phyloP scores from a whole-genome alignment of 64 coral and sea anemone genomes.

The Dendronephthya gigantea region DNA sequence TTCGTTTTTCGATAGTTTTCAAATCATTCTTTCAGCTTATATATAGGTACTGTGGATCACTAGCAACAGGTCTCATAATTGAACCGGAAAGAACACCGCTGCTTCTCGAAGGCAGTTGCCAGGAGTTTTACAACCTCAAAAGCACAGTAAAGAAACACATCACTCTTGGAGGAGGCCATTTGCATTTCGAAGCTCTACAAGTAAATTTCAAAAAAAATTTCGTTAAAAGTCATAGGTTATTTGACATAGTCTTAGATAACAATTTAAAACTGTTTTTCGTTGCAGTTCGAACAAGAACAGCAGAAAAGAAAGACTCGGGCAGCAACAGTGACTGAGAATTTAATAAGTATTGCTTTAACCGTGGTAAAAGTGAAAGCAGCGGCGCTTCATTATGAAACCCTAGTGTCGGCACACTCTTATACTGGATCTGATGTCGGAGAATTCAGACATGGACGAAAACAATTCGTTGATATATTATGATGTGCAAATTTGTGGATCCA shows the following conservation, averaged over 20 bases:
- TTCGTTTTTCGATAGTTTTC: neutral
- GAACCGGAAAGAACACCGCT: neutral
- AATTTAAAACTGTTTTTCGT: neutral
- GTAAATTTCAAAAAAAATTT: neutral
- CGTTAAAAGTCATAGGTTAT: neutral
- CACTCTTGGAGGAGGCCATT: neutral
- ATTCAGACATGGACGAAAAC: neutral
- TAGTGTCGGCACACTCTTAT: neutral
- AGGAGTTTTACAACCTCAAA: constrained; percentile 11
- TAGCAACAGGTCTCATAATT: neutral
- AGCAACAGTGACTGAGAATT: neutral
- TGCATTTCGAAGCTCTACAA: constrained; percentile 8
- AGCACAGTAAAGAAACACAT: neutral
- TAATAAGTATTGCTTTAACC: neutral
- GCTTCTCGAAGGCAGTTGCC: constrained; percentile 13
- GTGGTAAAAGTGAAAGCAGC: constrained; percentile 3
- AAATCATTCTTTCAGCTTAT: neutral
- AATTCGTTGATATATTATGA: neutral
- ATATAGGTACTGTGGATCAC: neutral
- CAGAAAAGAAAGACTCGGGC: constrained; percentile 1
- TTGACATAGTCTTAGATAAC: neutral
- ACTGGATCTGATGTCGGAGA: neutral
- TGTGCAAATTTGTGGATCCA: neutral
- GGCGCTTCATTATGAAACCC: neutral
- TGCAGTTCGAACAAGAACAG: neutral